These are phyloP conservation scores for Mirza zaza DNA, from an alignment of 2,113 vertebrate species.

Conservation along the genomic window DNA sequence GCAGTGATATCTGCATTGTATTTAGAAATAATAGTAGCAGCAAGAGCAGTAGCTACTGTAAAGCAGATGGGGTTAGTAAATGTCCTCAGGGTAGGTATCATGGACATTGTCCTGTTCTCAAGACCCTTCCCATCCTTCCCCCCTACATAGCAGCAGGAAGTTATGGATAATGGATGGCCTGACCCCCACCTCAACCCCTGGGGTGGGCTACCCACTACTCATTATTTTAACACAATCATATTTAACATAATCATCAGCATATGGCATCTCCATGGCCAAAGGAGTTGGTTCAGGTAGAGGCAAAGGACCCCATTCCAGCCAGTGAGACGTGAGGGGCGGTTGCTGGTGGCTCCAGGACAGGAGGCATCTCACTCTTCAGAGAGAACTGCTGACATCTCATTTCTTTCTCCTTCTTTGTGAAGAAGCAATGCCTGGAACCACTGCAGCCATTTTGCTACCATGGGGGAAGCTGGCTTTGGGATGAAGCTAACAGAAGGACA, in stretches of 20 bases:
- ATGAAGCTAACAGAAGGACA: not conserved
- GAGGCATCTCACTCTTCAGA: not conserved
- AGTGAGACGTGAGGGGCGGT: not conserved
- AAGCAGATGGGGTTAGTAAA: not conserved
- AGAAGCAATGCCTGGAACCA: not conserved
- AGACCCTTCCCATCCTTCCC: not conserved
- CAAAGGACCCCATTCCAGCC: not conserved
- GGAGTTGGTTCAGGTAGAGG: not conserved
- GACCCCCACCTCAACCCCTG: not conserved
- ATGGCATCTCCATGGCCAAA: not conserved
- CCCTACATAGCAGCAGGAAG: not conserved
- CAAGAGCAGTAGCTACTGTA: not conserved
- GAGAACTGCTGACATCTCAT: not conserved
- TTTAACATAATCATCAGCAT: not conserved
- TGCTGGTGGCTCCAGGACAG: not conserved
- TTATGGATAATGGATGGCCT: not conserved
- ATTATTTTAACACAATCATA: not conserved
- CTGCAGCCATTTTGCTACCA: not conserved
- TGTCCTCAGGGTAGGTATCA: not conserved
- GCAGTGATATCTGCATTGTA: not conserved
- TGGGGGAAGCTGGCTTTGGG: not conserved
- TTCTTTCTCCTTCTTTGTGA: not conserved
- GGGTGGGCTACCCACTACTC: fast-evolving
- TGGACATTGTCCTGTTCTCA: not conserved
- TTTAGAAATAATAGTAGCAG: not conserved